phyloP scores from a whole-genome alignment of 92 coral and sea anemone species.

The Palythoa grandis region DNA sequence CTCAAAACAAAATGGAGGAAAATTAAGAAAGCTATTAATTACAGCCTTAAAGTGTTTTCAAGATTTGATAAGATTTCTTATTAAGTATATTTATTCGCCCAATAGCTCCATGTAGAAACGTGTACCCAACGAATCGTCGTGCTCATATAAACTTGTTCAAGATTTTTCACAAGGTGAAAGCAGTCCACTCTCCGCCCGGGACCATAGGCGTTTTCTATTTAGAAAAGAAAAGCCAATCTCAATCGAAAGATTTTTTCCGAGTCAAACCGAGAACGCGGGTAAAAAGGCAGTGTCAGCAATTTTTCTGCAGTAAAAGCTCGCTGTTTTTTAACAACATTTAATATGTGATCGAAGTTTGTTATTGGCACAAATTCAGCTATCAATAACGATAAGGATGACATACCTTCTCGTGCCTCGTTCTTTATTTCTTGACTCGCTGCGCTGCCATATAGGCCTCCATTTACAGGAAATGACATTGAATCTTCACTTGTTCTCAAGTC shows the following conservation, averaged over 20 bases:
- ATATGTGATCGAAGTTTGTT: neutral
- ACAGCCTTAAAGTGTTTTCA: too few species aligned
- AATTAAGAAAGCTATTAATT: too few species aligned
- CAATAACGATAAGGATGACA: neutral
- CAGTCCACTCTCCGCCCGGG: neutral
- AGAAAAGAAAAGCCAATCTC: neutral
- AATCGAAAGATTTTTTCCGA: neutral
- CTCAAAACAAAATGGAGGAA: too few species aligned
- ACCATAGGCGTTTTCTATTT: neutral
- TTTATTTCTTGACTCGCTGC: conserved; percentile 38
- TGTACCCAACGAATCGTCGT: too few species aligned
- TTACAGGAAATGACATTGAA: conserved; percentile 30
- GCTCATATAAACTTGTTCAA: too few species aligned
- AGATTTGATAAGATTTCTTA: too few species aligned
- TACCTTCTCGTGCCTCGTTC: conserved; percentile 51
- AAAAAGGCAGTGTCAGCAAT: neutral
- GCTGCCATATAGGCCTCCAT: conserved; percentile 46
- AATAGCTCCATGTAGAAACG: too few species aligned
- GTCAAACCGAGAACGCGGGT: neutral
- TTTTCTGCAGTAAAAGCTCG: neutral
- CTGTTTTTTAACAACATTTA: neutral
- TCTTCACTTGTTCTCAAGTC: conserved; percentile 63
- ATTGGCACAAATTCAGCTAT: neutral
- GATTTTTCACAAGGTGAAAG: neutral
- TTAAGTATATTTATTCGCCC: too few species aligned